Conservation (phyloP, 2,888 invertebrate genomes). For the Rotaria socialis region DNA sequence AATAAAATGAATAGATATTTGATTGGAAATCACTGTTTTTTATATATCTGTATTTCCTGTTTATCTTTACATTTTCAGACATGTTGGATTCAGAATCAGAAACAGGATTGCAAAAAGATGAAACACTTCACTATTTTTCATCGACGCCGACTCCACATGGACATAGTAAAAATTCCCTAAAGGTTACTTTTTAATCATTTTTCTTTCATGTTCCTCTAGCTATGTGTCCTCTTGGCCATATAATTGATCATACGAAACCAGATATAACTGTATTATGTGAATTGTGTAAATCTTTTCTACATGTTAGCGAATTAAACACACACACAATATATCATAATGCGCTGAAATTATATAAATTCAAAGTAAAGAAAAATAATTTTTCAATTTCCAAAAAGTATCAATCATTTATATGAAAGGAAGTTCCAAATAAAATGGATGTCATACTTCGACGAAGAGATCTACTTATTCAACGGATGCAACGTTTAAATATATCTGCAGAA, state of each 20-base stretch:
- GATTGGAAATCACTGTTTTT: neutral
- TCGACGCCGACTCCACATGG: neutral
- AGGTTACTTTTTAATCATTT: neutral
- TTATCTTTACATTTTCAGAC: neutral
- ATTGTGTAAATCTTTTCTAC: constrained; percentile 28
- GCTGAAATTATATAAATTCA: constrained; percentile 40
- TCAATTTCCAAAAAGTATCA: neutral
- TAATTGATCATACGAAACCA: neutral
- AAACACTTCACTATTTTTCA: neutral
- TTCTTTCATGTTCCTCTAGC: neutral
- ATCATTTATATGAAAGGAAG: constrained; percentile 21
- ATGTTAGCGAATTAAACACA: constrained; percentile 24
- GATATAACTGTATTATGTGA: constrained; percentile 40
- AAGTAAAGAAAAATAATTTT: neutral
- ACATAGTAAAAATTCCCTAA: neutral
- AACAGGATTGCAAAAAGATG: neutral
- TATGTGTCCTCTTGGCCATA: neutral
- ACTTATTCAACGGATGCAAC: constrained; percentile 36
- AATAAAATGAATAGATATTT: neutral
- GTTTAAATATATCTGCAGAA: neutral
- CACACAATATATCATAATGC: constrained; percentile 39
- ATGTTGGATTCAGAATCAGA: neutral
- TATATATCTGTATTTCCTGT: neutral
- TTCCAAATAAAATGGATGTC: neutral
- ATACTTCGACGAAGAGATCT: neutral